Evolutionary conservation across 2,888 invertebrate species (phyloP), one percentile per base, ranked within the genome.

Genomic region (Drosophila anomalipes): DNA sequence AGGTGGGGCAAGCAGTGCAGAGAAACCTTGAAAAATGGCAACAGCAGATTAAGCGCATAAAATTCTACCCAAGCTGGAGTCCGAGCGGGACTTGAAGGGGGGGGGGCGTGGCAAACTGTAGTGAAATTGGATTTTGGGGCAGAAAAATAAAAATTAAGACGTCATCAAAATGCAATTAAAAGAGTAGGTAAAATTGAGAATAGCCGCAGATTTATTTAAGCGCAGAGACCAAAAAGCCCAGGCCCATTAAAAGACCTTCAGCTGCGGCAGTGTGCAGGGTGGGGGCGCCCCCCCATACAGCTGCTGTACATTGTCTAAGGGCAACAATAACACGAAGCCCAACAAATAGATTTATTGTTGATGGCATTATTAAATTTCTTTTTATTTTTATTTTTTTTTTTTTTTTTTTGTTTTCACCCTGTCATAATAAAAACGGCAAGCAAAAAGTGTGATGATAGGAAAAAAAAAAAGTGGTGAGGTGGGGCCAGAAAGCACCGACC

Each of bases 271-370:
- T 16, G 26, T 26, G 44, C 37, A 7, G 14, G 51, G 7, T 12
- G 7, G 32, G 10, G 19, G 30, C 30, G 12, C n/a, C 39, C 44
- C 39, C 44, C 44, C 54, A 33, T 66, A 33, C 65, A 61, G 68
- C 81, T 72, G 72, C 63, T 72, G 63, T 79, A 66, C 70, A 79
- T 81, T 79, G 78, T 77, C 64, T 70, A 81, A 71, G 65, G 63
- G 49, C 52, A 74, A 68, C 74, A 74, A 74, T 77, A 79, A 79
- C 69, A 76, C 54, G 60, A 69, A 76, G 66, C 80, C 77, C 71
- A 74, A 75, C 88, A 89, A 90, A 91, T 90, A 83, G 84, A 90
- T 91, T 91, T 86, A 91, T 90, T 91, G 89, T 91, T 90, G 81
- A 84, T 88, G 91, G 90, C 89, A 90, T 90, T 90, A 90, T 88